These are phyloP conservation scores for Tinea trinotella DNA, from an alignment of 2,888 invertebrate species.

Conservation along the genomic window DNA sequence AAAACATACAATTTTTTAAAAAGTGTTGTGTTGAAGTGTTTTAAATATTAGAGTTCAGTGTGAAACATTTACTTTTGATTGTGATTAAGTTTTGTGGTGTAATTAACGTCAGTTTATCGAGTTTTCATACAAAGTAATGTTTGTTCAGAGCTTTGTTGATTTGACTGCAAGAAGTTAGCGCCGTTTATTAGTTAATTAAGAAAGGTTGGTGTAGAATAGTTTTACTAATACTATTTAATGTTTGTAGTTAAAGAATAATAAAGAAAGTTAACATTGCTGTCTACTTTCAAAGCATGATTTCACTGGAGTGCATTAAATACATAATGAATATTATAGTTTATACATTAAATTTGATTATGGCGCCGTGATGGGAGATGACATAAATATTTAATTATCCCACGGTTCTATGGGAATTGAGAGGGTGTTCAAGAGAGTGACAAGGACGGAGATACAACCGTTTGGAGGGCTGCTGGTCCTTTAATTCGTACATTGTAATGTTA, in stretches of 20 bases:
- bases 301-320: background rate
- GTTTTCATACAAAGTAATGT: conserved; percentile 4
- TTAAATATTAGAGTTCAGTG: background rate
- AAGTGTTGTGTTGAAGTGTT: background rate
- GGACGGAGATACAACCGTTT: conserved; percentile 36
- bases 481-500: conserved; percentile 10
- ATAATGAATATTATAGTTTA: conserved; percentile 19
- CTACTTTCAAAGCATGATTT: too few species aligned
- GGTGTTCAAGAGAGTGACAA: conserved; percentile 47
- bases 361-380: conserved; percentile 24
- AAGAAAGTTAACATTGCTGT: too few species aligned
- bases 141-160: conserved; percentile 1
- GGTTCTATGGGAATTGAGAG: conserved; percentile 50
- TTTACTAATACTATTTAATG: too few species aligned
- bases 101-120: too few species aligned
- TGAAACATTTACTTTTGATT: background rate
- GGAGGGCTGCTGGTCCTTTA: conserved; percentile 14
- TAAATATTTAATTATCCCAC: conserved; percentile 70
- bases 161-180: background rate
- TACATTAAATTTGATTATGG: conserved; percentile 20
- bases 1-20: conserved; percentile 23
- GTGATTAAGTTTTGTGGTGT: background rate
- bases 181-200: too few species aligned
- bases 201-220: too few species aligned
- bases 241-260: too few species aligned